These are phyloP conservation scores for Laticauda colubrina DNA, from an alignment of 2,113 vertebrate species.

Conservation along the genomic window DNA sequence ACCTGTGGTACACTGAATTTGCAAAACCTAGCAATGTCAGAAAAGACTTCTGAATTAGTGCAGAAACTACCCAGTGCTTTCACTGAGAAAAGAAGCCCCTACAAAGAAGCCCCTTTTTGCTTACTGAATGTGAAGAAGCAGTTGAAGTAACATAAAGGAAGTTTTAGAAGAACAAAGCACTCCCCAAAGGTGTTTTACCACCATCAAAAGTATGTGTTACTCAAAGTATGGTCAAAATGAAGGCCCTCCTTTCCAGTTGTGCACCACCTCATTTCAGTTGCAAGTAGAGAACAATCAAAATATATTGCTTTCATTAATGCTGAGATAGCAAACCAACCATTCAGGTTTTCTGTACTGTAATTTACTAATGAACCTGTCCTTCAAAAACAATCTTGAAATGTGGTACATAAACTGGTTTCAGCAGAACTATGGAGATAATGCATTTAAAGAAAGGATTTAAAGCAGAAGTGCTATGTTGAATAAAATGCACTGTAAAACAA, in stretches of 20 bases:
- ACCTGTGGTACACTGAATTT: not conserved
- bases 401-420: constrained; percentile 49
- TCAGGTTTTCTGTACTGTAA: constrained; percentile 58
- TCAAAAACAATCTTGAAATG: constrained; percentile 32
- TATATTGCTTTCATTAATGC: constrained; percentile 63
- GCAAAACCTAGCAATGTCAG: not conserved
- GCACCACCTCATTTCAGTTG: not conserved
- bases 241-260: not conserved
- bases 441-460: not conserved
- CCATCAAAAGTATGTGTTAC: not conserved
- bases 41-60: not conserved
- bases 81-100: not conserved
- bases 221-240: not conserved
- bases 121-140: not conserved
- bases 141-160: not conserved
- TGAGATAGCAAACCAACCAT: constrained; percentile 49
- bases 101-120: not conserved
- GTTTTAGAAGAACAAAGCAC: not conserved
- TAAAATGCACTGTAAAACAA: constrained; percentile 55
- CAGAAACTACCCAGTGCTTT: not conserved
- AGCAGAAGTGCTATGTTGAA: not conserved
- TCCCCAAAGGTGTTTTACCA: not conserved
- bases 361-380: constrained; percentile 55
- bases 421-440: not conserved
- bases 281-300: constrained; percentile 64